A percentile compares a stretch with the other conserved stretches of the same genome.
phyloP scores from a whole-genome alignment of 2,113 vertebrate species.

The Petrocephalus microphthalmus region DNA sequence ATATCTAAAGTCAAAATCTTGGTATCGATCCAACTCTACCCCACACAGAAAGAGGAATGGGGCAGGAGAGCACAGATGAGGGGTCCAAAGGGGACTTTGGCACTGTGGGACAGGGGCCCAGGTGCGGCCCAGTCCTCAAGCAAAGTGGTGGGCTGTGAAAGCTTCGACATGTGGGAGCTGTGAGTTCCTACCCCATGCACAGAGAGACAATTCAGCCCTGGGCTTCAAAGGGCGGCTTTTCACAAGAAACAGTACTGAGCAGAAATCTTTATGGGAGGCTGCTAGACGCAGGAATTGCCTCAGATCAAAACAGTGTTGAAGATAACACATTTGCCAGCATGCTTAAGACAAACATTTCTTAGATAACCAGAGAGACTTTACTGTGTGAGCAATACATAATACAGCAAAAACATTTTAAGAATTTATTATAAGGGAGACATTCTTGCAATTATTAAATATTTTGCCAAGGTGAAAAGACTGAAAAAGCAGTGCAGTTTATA shows the following conservation, averaged over 20 bases:
- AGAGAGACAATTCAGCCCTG: background rate
- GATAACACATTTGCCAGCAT: background rate
- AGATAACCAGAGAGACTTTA: background rate
- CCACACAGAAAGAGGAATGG: background rate
- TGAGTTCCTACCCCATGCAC: background rate
- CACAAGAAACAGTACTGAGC: background rate
- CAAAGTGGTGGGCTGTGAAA: background rate
- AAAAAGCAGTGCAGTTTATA: background rate
- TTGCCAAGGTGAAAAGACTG: background rate
- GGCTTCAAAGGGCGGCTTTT: background rate
- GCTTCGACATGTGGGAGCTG: background rate
- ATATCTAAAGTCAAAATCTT: background rate
- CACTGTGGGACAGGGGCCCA: background rate
- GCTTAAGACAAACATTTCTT: background rate
- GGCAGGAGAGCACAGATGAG: background rate
- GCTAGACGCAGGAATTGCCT: background rate
- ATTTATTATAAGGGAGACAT: background rate
- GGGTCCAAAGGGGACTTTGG: background rate
- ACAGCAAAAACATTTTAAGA: background rate
- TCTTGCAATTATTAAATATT: background rate
- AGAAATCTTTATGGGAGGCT: background rate
- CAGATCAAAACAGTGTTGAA: background rate
- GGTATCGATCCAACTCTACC: background rate
- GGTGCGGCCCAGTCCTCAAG: background rate
- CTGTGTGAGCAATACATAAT: background rate